Conservation (phyloP, 2,888 invertebrate species). For the Sarcophaga rosellei region DNA sequence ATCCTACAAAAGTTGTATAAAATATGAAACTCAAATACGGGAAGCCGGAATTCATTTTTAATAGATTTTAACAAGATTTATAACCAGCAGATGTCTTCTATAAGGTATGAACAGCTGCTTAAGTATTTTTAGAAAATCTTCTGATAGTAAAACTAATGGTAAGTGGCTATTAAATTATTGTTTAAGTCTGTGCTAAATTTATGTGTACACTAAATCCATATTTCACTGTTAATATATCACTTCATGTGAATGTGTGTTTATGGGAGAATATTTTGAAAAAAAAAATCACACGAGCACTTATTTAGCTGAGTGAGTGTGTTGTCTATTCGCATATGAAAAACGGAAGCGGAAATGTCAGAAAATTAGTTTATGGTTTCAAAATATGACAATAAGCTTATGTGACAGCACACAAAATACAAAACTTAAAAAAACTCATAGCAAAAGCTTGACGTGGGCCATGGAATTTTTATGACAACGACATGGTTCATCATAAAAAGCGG, state of each 20-base stretch:
- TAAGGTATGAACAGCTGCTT: no score
- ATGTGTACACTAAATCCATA: not conserved
- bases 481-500: constrained; percentile 53
- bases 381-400: constrained; percentile 65
- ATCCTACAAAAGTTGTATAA: no score
- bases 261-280: not conserved
- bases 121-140: no score
- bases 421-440: constrained; percentile 34
- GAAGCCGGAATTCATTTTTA: no score
- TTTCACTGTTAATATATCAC: not conserved
- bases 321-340: not conserved
- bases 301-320: constrained; percentile 18
- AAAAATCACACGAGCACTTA: constrained; percentile 27
- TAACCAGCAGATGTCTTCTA: no score
- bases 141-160: no score
- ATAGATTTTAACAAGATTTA: no score
- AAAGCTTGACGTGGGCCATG: constrained; percentile 42
- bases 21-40: no score
- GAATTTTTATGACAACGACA: constrained; percentile 36
- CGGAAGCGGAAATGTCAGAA: constrained; percentile 68
- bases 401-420: constrained; percentile 17
- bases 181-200: not conserved
- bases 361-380: constrained; percentile 68
- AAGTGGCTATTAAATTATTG: no score
- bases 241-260: constrained; percentile 13